Base-by-base conservation (phyloP, 2,888 invertebrate species). In the Bombylius discolor region DNA sequence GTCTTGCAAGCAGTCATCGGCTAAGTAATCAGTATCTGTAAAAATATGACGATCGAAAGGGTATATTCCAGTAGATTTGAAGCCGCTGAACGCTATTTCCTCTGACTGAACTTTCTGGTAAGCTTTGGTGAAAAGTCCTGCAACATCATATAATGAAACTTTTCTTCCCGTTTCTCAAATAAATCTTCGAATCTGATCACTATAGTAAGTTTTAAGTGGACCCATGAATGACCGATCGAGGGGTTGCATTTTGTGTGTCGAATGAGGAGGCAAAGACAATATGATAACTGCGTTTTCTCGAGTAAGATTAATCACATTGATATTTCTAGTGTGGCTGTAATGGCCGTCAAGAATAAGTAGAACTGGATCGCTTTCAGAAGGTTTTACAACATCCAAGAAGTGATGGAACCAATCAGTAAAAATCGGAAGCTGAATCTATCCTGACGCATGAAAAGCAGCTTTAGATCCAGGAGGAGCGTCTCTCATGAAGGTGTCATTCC, bases 291-390 rank as follows among this genome's bases (percentile, higher is more conserved):
- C 51, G 45, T 58, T 48, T 39, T 61, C 23, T 39, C 55, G 49
- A 4, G 59, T 55, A n/a, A 60, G 45, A 23, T 60, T 52, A 7
- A 59, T 47, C 6, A 61, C 42, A 52, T 61, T 52, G 32, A 60
- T 55, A 49, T 60, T 59, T 42, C 59, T 45, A 3, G 60, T 62
- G 46, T 62, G 58, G 42, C 58, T 60, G 47, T 59, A 61, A 48
- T 61, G 55, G 12, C 60, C 61, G 55, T 59, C 59, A 51, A 58
- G 36, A 47, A 60, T 55, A n/a, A 61, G 58, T 14, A 59, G 56
- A 59, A 56, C 51, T 11, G 58, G 60, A 6, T 58, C 52, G 11
- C 55, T 14, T 53, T 50, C 51, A 9, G 55, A 56, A 34, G 58
- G 57, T 51, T 61, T 61, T 49, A 45, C 45, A 13, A 36, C 12